Evolutionary conservation across 2,888 invertebrate species (phyloP).

Genomic region (Agrenia bidenticulata): DNA sequence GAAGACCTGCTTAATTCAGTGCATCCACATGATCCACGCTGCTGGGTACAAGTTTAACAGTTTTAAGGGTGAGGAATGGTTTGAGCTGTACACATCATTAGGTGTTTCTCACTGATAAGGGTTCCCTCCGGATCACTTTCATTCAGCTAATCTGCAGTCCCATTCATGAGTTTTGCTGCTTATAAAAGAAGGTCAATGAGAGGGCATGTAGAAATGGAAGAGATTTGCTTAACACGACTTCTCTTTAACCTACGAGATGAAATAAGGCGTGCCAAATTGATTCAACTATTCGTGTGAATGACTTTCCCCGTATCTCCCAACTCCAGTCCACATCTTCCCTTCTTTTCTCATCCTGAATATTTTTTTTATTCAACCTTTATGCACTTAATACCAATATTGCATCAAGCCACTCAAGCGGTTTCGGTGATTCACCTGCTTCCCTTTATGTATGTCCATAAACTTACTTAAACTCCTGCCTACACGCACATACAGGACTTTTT

Average conservation of each 20-base stretch:
- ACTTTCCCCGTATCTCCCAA: background rate
- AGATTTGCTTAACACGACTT: constrained; percentile 7
- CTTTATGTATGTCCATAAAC: too few species aligned
- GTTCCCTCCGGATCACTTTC: constrained; percentile 18
- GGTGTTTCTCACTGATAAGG: constrained; percentile 22
- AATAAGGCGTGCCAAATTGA: constrained; percentile 2
- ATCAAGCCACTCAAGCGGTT: too few species aligned
- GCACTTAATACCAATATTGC: too few species aligned
- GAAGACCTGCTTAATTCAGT: too few species aligned
- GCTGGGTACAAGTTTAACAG: too few species aligned
- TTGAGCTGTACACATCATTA: constrained; percentile 9
- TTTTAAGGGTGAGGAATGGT: too few species aligned
- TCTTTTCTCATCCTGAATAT: background rate
- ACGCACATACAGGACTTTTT: too few species aligned
- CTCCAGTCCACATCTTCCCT: background rate
- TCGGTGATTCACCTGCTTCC: too few species aligned
- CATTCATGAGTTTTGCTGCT: constrained; percentile 8
- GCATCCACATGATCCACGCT: too few species aligned
- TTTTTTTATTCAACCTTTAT: too few species aligned
- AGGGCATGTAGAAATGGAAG: constrained; percentile 4
- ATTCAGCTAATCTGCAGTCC: constrained; percentile 15
- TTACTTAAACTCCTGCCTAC: too few species aligned
- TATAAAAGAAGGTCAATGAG: constrained; percentile 16
- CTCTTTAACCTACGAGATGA: background rate
- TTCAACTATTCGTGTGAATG: constrained; percentile 8